These are phyloP conservation scores for Macrostomum lignano DNA, from an alignment of 1,140 invertebrate genomes.

Conservation along the genomic window DNA sequence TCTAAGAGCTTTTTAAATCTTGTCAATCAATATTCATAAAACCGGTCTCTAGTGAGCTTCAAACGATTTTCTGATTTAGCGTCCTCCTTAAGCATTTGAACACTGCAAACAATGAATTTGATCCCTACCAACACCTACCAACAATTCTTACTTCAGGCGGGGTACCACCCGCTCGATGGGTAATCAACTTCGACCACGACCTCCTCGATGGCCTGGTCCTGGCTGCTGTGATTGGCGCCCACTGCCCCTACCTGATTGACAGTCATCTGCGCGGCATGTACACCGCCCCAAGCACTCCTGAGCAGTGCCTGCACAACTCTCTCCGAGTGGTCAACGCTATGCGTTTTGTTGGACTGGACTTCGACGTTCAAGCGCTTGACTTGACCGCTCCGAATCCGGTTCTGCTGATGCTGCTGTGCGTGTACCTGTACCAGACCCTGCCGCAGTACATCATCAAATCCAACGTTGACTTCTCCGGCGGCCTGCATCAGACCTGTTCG, in stretches of 20 bases:
- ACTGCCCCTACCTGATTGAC: constrained; percentile 19
- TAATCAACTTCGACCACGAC: constrained; percentile 28
- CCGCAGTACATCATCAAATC: constrained; percentile 21
- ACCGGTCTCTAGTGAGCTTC: too few relatives aligned
- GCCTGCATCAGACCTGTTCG: constrained; percentile 15
- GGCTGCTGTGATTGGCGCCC: constrained; percentile 18
- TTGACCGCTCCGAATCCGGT: constrained; percentile 27
- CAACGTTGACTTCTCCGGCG: constrained; percentile 18
- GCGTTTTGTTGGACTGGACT: constrained; percentile 21
- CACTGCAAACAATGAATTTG: too few relatives aligned
- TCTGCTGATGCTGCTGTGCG: constrained; percentile 17
- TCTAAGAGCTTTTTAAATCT: too few relatives aligned
- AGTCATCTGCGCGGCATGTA: constrained; percentile 15
- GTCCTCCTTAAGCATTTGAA: too few relatives aligned
- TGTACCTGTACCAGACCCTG: constrained; percentile 18
- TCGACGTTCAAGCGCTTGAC: constrained; percentile 26
- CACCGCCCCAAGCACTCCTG: constrained; percentile 17
- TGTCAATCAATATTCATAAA: too few relatives aligned
- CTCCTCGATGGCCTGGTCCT: constrained; percentile 25
- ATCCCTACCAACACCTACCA: neutral
- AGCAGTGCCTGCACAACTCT: constrained; percentile 27
- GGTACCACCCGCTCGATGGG: constrained; percentile 20
- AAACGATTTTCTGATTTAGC: too few relatives aligned
- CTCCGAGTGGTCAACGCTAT: constrained; percentile 18
- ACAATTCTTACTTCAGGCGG: constrained; percentile 11